These are phyloP conservation scores for Scrobipalpa costella DNA, from an alignment of 2,888 invertebrate genomes.

Conservation along the genomic window DNA sequence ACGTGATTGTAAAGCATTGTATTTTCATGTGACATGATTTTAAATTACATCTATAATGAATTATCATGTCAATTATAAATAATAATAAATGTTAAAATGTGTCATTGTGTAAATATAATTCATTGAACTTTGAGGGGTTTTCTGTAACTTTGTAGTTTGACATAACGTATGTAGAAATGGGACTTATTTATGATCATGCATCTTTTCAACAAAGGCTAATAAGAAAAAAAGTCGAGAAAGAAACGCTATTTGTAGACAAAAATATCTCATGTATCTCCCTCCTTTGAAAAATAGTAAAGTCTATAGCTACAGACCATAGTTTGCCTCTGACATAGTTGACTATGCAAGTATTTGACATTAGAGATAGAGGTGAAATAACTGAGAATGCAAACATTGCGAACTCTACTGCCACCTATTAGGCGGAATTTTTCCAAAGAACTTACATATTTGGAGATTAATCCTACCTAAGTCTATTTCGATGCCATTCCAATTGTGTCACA, in stretches of 20 bases:
- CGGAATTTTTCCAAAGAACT: too few relatives aligned
- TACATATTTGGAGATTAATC: too few relatives aligned
- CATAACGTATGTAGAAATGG: background rate
- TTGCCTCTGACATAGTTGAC: too few relatives aligned
- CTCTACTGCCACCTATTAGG: too few relatives aligned
- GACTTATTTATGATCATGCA: background rate
- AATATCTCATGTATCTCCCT: too few relatives aligned
- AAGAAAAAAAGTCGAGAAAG: background rate
- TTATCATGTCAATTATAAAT: too few relatives aligned
- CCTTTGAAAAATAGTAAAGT: too few relatives aligned
- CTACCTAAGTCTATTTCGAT: background rate
- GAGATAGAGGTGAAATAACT: too few relatives aligned
- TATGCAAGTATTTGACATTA: too few relatives aligned
- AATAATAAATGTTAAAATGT: background rate
- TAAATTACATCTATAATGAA: too few relatives aligned
- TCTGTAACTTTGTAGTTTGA: background rate
- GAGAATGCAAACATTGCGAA: too few relatives aligned
- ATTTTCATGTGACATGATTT: background rate
- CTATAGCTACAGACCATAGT: too few relatives aligned
- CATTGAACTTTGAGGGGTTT: background rate
- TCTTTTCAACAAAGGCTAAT: background rate
- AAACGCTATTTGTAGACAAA: background rate
- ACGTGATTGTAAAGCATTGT: background rate
- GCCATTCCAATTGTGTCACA: background rate
- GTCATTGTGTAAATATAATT: background rate